Base-by-base conservation (phyloP, 2,113 vertebrate species). In the Lamprologus speciosus region DNA sequence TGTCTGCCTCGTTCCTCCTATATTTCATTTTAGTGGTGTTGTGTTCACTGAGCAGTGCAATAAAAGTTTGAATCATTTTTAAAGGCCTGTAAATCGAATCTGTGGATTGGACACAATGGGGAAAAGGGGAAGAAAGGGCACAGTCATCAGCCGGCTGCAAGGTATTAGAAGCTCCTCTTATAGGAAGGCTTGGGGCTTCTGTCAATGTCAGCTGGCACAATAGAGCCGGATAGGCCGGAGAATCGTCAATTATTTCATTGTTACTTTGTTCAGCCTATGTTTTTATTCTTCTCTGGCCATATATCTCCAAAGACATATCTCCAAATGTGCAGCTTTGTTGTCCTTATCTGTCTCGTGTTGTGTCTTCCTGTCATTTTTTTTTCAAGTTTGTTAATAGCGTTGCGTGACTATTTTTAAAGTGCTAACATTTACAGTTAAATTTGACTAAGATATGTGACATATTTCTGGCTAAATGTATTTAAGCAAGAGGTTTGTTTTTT, bases 121-220 rank as follows among this genome's bases (percentile, higher is more conserved):
- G 87, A 87, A 91, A 93, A 90, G 82, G 91, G 88, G 90, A 93
- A 89, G 78, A 94, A 90, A 92, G 93, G 87, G 85, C 93, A 94
- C 92, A 96, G 96, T 95, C 95, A 97, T 97, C 96, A 96, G 93
- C 95, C 91, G 96, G 94, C 90, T 86, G 93, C 89, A 16, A 88
- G 91, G 94, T 93, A 95, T 95, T 93, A 95, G 88, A 88, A 75
- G 90, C 82, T 95, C 92, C 96, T 95, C 93, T 94, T 91, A 60
- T 78, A 91, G 78, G 83, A 92, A 79, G 80, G 90, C 84, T 91
- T 84, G 19, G 86, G 88, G 90, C 78, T 94, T 95, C 45, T 80
- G 95, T 97, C 96, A 96, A 94, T 96, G 93, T 91, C 93, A 93
- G 80, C 68, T 53, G 80, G 88, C 87, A 93, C 92, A 94, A 94